Base-by-base conservation (phyloP, 64 coral and sea anemone genomes). In the Dendrophyllia cribrosa region DNA sequence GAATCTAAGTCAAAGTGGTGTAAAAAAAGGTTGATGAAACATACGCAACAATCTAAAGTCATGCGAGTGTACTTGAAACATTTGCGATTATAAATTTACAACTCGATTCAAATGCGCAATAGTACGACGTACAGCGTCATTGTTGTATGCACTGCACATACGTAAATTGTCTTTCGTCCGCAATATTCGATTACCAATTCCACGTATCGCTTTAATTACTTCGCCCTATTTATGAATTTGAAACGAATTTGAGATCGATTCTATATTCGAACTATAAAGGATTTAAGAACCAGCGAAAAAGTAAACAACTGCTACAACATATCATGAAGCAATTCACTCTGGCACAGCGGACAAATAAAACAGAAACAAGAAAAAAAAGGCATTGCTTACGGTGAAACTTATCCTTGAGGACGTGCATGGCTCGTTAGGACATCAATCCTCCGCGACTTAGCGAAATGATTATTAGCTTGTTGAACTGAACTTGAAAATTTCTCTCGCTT, bases 371-470 rank as follows among this genome's bases (percentile, higher is more conserved):
- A 11, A 67, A 65, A 65, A 12, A 84, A 9, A 19, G 47, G 62
- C 43, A 67, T 51, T 68, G n/a, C 80, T 84, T 34, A 84, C 80
- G 80, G 80, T 84, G 80, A 84, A 84, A 43, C 46, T 84, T 84
- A 84, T 84, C 80, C 62, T 84, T 84, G 4, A 84, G 44, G 62
- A 84, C 80, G 15, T 84, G 80, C 80, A 84, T 84, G 62, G 62
- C 20, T 17, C 17, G 46, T 21, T 24, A 14, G 58, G 11, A 50
- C 43, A 49, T 82, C 78, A 16, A 46, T 64, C 34, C 59, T 43
- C 44, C 19, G n/a, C 43, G 5, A 2, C 17, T 67, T 66, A 51
- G 45, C 9, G 45, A 84, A 51, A 75, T n/a, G 21, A 19, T 47
- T 47, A 67, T 17, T 19, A 3, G 62, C 4, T 51, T 19, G 21